Evolutionary conservation across 2,113 vertebrate species (phyloP).

Genomic region (Gymnarchus niloticus): DNA sequence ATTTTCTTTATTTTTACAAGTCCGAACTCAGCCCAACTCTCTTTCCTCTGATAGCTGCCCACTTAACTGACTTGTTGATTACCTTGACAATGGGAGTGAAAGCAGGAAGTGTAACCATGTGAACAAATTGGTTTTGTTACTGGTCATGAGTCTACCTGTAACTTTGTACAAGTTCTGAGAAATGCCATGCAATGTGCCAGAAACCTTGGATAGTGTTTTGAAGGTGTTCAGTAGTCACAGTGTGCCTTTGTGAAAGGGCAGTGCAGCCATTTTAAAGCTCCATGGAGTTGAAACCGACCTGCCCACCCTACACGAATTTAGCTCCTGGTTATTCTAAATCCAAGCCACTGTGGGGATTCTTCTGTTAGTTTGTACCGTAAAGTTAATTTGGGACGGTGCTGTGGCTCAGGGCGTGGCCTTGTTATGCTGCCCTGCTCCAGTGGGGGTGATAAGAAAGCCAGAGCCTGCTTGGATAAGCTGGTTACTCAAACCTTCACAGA

Average conservation of each 20-base stretch:
- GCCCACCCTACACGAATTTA: not conserved
- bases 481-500: not conserved
- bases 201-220: not conserved
- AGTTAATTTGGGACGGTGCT: not conserved
- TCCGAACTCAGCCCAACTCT: not conserved
- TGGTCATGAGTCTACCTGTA: not conserved
- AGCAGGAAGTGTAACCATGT: not conserved
- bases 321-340: not conserved
- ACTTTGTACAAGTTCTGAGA: not conserved
- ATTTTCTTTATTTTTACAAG: not conserved
- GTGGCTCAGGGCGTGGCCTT: not conserved
- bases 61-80: not conserved
- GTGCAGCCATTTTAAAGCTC: not conserved
- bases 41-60: not conserved
- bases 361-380: not conserved
- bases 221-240: not conserved
- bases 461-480: not conserved
- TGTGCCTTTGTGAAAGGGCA: conserved; percentile 10
- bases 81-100: not conserved
- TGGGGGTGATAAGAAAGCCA: not conserved
- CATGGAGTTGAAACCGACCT: not conserved
- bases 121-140: not conserved
- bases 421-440: not conserved
- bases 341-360: not conserved
- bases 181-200: not conserved